A percentile compares a stretch with the other conserved stretches of the same genome.
Conservation (phyloP, 2,888 invertebrate species). For the Epinotia bilunana region DNA sequence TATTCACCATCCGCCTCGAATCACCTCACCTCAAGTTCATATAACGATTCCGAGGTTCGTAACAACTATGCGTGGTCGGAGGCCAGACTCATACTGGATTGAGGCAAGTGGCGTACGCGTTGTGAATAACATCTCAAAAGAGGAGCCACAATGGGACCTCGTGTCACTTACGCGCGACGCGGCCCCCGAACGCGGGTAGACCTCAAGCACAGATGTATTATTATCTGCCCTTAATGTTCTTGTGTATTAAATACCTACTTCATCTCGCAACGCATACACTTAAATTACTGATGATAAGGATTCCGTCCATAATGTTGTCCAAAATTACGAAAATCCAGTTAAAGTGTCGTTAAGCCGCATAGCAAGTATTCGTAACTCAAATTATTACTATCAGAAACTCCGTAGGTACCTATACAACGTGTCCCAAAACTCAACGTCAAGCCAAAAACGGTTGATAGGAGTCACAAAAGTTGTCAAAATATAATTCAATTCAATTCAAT, state of each 20-base stretch:
- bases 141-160: constrained; percentile 8
- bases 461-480: too few species aligned
- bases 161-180: constrained; percentile 12
- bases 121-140: background rate
- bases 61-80: background rate
- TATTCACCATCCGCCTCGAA: background rate
- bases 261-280: too few species aligned
- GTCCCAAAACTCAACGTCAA: too few species aligned
- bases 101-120: background rate
- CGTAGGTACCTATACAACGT: too few species aligned
- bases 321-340: too few species aligned
- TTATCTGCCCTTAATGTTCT: background rate
- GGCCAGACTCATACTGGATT: background rate
- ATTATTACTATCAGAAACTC: too few species aligned
- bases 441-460: too few species aligned
- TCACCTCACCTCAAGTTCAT: background rate
- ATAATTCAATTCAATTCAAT: too few species aligned
- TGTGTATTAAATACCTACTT: background rate
- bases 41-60: background rate
- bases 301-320: too few species aligned
- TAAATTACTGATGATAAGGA: too few species aligned
- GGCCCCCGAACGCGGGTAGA: background rate
- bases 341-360: too few species aligned
- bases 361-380: too few species aligned
- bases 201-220: background rate